Evolutionary conservation across 2,797 vertebrate species (phyloP).

Genomic region (Myotis vivesi): DNA sequence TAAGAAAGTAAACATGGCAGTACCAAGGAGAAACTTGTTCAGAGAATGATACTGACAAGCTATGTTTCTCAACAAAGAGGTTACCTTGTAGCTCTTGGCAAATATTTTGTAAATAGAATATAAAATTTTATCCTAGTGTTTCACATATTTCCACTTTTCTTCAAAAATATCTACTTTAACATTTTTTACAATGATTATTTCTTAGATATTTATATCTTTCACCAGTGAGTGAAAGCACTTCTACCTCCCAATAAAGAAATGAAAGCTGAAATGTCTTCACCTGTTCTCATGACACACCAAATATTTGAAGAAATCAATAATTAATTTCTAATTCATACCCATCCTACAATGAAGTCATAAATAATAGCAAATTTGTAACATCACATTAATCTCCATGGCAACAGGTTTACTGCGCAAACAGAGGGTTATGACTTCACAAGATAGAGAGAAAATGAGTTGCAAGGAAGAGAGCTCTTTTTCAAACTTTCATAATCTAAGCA

Average conservation of each 20-base stretch:
- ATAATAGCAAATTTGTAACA: conserved; percentile 75
- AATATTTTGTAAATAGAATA: background rate
- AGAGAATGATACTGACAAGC: conserved; percentile 55
- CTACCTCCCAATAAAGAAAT: conserved; percentile 34
- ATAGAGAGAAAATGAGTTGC: conserved; percentile 29
- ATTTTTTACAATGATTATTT: conserved; percentile 31
- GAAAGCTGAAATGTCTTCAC: conserved; percentile 52
- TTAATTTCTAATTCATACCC: conserved; percentile 51
- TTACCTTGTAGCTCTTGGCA: background rate
- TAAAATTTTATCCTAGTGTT: background rate
- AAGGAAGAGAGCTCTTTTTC: conserved; percentile 64
- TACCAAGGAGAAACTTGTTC: conserved; percentile 69
- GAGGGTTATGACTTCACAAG: conserved; percentile 65
- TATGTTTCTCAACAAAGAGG: conserved; percentile 43
- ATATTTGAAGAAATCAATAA: conserved; percentile 71
- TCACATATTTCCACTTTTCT: background rate
- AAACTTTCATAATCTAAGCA: conserved; percentile 63
- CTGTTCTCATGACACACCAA: conserved; percentile 51
- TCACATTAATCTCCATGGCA: conserved; percentile 70
- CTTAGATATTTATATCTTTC: background rate
- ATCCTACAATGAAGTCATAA: conserved; percentile 73
- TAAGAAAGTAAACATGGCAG: conserved; percentile 79
- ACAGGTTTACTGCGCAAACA: conserved; percentile 62
- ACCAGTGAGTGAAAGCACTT: background rate
- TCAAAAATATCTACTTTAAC: conserved; percentile 16